Evolutionary conservation across 2,888 invertebrate genomes (phyloP).

Genomic region (Harmothoe impar): DNA sequence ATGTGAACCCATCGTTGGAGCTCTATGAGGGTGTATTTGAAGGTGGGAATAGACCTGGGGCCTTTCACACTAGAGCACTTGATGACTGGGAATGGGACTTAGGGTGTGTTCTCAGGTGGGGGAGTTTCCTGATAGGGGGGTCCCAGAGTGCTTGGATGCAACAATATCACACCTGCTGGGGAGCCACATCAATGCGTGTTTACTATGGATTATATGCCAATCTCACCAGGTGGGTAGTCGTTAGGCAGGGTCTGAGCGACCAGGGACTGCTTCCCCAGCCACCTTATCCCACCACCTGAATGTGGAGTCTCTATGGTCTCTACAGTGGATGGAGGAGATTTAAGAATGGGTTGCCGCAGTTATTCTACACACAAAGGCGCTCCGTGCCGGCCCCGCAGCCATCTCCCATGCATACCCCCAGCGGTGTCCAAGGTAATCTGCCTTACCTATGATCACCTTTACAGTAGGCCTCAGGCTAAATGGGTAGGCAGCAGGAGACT

Average conservation of each 20-base stretch:
- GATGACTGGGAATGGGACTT: neutral
- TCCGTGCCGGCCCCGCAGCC: no score
- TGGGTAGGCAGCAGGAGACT: neutral
- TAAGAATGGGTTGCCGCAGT: no score
- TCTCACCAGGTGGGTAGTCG: neutral
- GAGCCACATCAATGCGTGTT: constrained; percentile 1
- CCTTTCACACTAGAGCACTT: neutral
- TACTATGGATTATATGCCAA: neutral
- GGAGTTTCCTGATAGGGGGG: neutral
- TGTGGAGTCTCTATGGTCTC: no score
- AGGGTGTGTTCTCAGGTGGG: constrained; percentile 2
- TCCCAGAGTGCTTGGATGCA: neutral
- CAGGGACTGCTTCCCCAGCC: no score
- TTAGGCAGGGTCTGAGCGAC: neutral
- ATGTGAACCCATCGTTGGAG: neutral
- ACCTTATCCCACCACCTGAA: no score
- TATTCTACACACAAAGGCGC: no score
- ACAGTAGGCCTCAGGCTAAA: neutral
- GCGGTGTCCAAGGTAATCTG: neutral
- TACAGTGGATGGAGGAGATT: no score
- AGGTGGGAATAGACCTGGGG: neutral
- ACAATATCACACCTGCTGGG: constrained; percentile 7
- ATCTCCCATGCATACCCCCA: neutral
- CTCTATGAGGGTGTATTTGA: neutral
- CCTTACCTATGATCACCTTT: constrained; percentile 33